Percentiles rank a stretch among this genome's conserved stretches.
Evolutionary conservation across 2,888 invertebrate species (phyloP).

Genomic region (Carcina quercana): DNA sequence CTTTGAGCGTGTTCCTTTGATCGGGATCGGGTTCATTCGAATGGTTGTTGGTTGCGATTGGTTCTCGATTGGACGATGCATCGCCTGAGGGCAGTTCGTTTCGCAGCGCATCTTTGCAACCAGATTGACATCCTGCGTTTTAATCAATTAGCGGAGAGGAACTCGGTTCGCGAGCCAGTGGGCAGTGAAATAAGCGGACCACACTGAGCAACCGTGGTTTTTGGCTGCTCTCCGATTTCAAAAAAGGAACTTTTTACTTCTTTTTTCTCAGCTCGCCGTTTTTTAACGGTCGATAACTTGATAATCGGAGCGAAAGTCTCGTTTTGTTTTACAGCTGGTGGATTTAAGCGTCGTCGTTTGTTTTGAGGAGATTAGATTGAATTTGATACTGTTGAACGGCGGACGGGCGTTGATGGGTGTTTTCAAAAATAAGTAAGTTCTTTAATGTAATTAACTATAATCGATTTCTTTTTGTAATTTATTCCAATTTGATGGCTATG

Average conservation of each 20-base stretch:
- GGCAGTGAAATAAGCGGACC: conserved; percentile 65
- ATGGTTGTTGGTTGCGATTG: background rate
- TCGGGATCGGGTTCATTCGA: conserved; percentile 22
- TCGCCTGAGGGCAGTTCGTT: conserved; percentile 27
- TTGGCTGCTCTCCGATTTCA: conserved; percentile 55
- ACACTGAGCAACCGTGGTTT: conserved; percentile 47
- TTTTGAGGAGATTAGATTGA: too few relatives aligned
- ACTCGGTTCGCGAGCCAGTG: conserved; percentile 58
- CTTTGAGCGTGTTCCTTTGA: conserved; percentile 32
- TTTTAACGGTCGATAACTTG: conserved; percentile 8
- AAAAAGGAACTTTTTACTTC: too few relatives aligned
- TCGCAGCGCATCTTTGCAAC: conserved; percentile 36
- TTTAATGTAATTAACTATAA: too few relatives aligned
- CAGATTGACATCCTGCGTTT: conserved; percentile 68
- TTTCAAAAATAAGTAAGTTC: too few relatives aligned
- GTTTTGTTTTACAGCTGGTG: conserved; percentile 1
- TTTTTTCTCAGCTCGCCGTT: conserved; percentile 23
- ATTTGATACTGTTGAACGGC: too few relatives aligned
- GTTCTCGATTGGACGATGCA: conserved; percentile 2
- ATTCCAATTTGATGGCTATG: too few relatives aligned
- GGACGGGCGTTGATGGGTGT: too few relatives aligned
- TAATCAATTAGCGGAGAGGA: conserved; percentile 68
- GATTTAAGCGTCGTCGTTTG: background rate
- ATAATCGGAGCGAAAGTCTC: conserved; percentile 6
- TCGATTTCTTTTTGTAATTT: too few relatives aligned